phyloP scores from a whole-genome alignment of 2,797 vertebrate genomes.

The Falco concolor region DNA sequence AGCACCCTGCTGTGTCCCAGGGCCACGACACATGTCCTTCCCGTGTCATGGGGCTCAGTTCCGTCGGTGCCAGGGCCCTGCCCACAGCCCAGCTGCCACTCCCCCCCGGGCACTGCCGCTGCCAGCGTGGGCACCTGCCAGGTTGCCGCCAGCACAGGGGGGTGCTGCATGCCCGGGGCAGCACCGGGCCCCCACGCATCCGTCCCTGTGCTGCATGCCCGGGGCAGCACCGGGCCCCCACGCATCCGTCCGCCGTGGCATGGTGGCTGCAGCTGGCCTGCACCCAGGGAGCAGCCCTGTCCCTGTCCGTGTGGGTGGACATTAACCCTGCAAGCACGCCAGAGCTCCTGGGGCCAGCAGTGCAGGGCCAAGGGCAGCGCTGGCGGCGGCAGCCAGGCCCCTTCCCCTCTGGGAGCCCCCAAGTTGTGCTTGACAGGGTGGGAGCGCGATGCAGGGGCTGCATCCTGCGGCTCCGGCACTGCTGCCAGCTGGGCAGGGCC shows the following conservation, averaged over 20 bases:
- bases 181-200: not conserved
- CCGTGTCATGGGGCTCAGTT: rapidly evolving
- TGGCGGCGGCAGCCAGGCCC: not conserved
- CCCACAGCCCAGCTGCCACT: not conserved
- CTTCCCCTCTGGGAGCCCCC: not conserved
- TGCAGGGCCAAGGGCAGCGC: rapidly evolving
- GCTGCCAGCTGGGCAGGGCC: not conserved
- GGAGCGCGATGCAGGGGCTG: rapidly evolving
- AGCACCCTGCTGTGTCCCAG: not conserved
- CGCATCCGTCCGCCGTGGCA: not conserved
- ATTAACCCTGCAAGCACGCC: not conserved
- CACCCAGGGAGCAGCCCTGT: rapidly evolving
- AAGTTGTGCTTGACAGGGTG: not conserved
- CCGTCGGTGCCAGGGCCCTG: not conserved
- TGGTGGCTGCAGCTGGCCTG: not conserved
- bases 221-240: not conserved
- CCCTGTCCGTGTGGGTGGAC: rapidly evolving
- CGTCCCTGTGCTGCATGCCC: too few species aligned
- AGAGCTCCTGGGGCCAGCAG: not conserved
- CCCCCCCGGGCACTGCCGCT: rapidly evolving
- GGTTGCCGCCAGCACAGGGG: not conserved
- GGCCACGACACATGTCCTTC: not conserved
- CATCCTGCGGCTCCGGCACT: rapidly evolving
- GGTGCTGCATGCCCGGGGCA: not conserved
- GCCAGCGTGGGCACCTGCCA: rapidly evolving